Conservation (phyloP, 2,797 vertebrate genomes). For the Eulemur rubriventer region DNA sequence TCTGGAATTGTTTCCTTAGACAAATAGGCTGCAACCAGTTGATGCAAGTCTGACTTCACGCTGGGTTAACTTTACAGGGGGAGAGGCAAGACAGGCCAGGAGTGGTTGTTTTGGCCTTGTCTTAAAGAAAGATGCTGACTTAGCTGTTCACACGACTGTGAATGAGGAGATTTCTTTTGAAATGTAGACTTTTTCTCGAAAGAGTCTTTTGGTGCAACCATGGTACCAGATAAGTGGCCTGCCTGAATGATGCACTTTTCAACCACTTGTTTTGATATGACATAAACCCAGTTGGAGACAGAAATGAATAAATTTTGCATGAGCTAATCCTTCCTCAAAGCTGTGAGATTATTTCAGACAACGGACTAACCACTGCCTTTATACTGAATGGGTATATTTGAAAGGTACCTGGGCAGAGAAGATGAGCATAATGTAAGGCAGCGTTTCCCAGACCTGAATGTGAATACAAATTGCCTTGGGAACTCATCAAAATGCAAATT, state of each 20-base stretch:
- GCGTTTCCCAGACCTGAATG: neutral
- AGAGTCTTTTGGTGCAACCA: neutral
- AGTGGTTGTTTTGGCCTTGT: neutral
- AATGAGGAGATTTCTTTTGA: conserved; percentile 33
- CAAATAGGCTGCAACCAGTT: neutral
- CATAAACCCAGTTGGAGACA: neutral
- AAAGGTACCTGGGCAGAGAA: neutral
- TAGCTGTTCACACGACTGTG: neutral
- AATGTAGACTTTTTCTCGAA: neutral
- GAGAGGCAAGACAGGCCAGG: neutral
- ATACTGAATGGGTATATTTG: neutral
- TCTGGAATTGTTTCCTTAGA: neutral
- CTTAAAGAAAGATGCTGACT: neutral
- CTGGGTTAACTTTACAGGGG: neutral
- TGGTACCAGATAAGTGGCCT: neutral
- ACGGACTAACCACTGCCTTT: neutral
- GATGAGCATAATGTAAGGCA: neutral
- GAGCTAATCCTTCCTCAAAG: neutral
- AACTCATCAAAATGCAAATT: neutral
- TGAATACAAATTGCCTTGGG: neutral
- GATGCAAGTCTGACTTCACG: neutral
- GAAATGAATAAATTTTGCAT: neutral
- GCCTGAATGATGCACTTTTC: neutral
- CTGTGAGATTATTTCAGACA: neutral
- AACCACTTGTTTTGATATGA: neutral